Evolutionary conservation across 2,797 vertebrate species (phyloP), one percentile per base, ranked within the genome.

Genomic region (Silurus aristotelis): DNA sequence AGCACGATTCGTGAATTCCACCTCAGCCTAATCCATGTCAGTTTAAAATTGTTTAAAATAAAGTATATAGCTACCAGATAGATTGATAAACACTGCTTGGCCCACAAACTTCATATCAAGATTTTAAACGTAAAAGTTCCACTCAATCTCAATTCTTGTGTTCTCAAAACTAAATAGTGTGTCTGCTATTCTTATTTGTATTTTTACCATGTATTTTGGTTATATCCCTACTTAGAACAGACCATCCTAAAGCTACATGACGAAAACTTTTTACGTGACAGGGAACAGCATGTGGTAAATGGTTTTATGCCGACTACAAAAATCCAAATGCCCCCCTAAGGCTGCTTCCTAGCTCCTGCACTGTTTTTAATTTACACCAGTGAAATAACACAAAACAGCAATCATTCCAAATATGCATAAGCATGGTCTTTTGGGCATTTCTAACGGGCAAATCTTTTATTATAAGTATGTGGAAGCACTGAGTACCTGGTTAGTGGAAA

Each of bases 301-400:
- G 63, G 63, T 55, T 67, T 80, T 80, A 67, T 67, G n/a, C 46
- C 5, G 17, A 55, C 79, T 67, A 67, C 27, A 31, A 80, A 80
- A 80, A 66, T 80, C 61, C 78, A 80, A 67, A 55, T 55, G 43
- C 15, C 79, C 79, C 77, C 79, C 46, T 67, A 55, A 67, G 79
- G 79, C 79, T 20, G 63, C 63, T 55, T 80, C 48, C 79, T 67
- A 31, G 52, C 63, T 80, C 63, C 46, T 80, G 63, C 64, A 31
- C 63, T 20, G 79, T 67, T 80, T 67, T 80, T 66, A 67, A 80
- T 80, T 80, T 80, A 67, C 79, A 80, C 79, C 79, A 80, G 63
- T 19, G 61, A 80, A 80, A 80, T 80, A 80, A 66, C 43, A 80
- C 46, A 80, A 80, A 80, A 80, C 48, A 80, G 46, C 63, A 67